Conservation (phyloP, 2,888 invertebrate species). For the Cerceris ruficornis region DNA sequence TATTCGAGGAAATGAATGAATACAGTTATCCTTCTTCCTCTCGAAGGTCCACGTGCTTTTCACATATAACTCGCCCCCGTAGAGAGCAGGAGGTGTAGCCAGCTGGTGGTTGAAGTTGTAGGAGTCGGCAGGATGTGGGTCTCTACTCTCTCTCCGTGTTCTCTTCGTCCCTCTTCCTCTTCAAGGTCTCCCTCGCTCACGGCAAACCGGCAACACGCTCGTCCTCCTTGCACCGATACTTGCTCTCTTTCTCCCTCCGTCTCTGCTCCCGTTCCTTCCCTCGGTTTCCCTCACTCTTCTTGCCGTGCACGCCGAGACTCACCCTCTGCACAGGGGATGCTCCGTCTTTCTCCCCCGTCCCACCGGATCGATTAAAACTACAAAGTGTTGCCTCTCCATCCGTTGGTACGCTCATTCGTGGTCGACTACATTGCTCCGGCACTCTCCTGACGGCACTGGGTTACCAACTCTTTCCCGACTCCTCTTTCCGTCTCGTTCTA, state of each 20-base stretch:
- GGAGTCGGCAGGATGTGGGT: constrained; percentile 78
- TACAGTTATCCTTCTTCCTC: constrained; percentile 75
- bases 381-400: constrained; percentile 78
- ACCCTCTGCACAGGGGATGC: constrained; percentile 61
- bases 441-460: constrained; percentile 74
- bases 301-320: constrained; percentile 58
- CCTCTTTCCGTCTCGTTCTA: not conserved
- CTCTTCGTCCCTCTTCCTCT: constrained; percentile 67
- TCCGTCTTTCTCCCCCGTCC: constrained; percentile 73
- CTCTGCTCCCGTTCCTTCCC: constrained; percentile 39
- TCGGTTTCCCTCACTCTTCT: constrained; percentile 38
- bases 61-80: constrained; percentile 71
- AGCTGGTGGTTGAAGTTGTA: constrained; percentile 79
- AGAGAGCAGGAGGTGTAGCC: constrained; percentile 73
- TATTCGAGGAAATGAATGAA: constrained; percentile 77
- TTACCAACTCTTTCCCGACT: constrained; percentile 74
- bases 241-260: constrained; percentile 43
- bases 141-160: constrained; percentile 70
- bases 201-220: constrained; percentile 46
- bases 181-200: constrained; percentile 57
- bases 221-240: constrained; percentile 59
- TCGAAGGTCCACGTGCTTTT: constrained; percentile 76
- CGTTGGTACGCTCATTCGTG: constrained; percentile 78
- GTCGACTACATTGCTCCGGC: constrained; percentile 77
- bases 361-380: constrained; percentile 80